Evolutionary conservation across 1,140 invertebrate genomes (phyloP).

Genomic region (Rhyacophila brunnea): DNA sequence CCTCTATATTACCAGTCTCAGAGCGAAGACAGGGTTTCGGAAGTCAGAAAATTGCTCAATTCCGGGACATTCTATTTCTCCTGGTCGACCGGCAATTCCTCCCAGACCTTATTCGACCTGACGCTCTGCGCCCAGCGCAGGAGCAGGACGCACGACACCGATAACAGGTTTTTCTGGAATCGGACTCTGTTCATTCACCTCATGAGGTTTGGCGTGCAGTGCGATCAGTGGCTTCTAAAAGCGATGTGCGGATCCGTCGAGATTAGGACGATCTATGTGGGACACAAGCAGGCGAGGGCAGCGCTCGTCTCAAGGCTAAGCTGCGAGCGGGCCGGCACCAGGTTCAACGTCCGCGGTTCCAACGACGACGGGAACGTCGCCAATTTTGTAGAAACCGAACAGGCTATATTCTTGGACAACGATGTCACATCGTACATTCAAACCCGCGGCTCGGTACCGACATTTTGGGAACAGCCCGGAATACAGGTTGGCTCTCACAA

Average conservation of each 20-base stretch:
- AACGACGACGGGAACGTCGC: constrained; percentile 99
- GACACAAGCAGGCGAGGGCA: constrained; percentile 87
- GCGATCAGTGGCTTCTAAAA: constrained; percentile 85
- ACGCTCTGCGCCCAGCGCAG: constrained; percentile 90
- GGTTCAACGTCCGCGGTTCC: constrained; percentile 96
- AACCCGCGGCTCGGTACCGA: constrained; percentile 93
- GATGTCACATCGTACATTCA: constrained; percentile 81
- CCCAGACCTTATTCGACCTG: constrained; percentile 70
- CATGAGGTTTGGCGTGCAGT: constrained; percentile 85
- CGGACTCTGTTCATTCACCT: constrained; percentile 91
- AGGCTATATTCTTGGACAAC: constrained; percentile 89
- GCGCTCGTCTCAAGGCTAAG: constrained; percentile 93
- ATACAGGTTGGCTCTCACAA: constrained; percentile 98
- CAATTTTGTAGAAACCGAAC: constrained; percentile 99
- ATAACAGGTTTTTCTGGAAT: constrained; percentile 98
- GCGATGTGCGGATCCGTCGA: constrained; percentile 95
- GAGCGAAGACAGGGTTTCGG: constrained; percentile 72
- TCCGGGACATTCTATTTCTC: constrained; percentile 97
- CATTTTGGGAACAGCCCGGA: constrained; percentile 99
- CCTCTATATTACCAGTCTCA: constrained; percentile 79
- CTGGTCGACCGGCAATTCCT: constrained; percentile 51
- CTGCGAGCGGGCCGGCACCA: constrained; percentile 93
- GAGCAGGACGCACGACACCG: constrained; percentile 73
- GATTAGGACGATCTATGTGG: constrained; percentile 93
- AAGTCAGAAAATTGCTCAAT: constrained; percentile 84